A percentile compares a stretch with the other conserved stretches of the same genome.
phyloP scores from a whole-genome alignment of 2,113 vertebrate genomes.

The Numida meleagris region DNA sequence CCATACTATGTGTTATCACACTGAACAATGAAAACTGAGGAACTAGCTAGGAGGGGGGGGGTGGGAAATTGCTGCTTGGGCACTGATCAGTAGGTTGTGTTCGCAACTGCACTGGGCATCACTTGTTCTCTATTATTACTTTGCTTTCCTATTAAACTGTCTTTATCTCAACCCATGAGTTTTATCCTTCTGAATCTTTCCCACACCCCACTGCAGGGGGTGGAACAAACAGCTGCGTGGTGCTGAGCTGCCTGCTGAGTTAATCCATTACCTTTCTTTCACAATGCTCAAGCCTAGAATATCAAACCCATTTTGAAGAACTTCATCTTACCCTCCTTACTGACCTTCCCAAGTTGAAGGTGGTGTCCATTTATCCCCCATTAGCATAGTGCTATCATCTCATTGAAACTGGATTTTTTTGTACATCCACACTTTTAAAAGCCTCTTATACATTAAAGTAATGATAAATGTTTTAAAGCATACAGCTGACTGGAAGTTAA shows the following conservation, averaged over 20 bases:
- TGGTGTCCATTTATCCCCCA: slow-evolving; percentile 20
- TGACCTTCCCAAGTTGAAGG: not conserved
- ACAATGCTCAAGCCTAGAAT: not conserved
- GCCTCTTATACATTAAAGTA: slow-evolving; percentile 7
- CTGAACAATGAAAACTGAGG: not conserved
- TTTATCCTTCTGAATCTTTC: too few species aligned
- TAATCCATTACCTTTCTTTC: not conserved
- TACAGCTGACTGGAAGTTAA: slow-evolving; percentile 41
- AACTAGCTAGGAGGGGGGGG: too few species aligned
- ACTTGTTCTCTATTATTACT: too few species aligned
- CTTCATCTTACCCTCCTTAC: fast-evolving
- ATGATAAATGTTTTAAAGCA: slow-evolving; percentile 21
- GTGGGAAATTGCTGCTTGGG: too few species aligned
- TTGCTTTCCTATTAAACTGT: too few species aligned
- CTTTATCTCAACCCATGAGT: too few species aligned
- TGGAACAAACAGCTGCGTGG: too few species aligned
- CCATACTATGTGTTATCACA: not conserved
- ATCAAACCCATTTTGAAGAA: not conserved
- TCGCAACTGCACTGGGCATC: too few species aligned
- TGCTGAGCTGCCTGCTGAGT: too few species aligned
- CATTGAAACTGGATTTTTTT: not conserved
- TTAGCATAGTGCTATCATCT: not conserved
- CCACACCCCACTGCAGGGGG: too few species aligned
- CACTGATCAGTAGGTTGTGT: too few species aligned
- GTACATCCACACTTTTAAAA: slow-evolving; percentile 15